A percentile compares a stretch with the other conserved stretches of the same genome.
These are phyloP conservation scores for Sialis lutaria DNA, from an alignment of 2,888 invertebrate species.

Conservation along the genomic window DNA sequence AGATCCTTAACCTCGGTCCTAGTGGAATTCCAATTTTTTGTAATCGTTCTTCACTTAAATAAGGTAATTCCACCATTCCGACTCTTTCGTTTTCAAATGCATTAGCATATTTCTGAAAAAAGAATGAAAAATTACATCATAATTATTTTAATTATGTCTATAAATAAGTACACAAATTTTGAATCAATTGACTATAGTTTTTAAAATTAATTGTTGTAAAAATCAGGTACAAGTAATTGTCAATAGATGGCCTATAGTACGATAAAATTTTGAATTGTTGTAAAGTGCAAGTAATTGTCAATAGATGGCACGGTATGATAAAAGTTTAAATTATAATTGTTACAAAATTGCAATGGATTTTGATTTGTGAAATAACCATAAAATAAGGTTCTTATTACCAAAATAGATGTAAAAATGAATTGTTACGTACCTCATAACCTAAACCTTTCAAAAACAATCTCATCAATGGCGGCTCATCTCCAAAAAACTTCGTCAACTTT, in stretches of 20 bases:
- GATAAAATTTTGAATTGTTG: too few species aligned
- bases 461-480: conserved; percentile 80
- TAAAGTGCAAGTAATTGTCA: too few species aligned
- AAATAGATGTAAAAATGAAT: background rate
- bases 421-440: conserved; percentile 62
- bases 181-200: too few species aligned
- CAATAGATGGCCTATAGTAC: background rate
- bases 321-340: too few species aligned
- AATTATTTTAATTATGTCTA: conserved; percentile 2
- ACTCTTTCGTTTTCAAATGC: conserved; percentile 73
- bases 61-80: conserved; percentile 80
- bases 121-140: conserved; percentile 7
- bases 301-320: too few species aligned
- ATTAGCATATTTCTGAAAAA: conserved; percentile 65
- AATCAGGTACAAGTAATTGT: background rate
- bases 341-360: too few species aligned
- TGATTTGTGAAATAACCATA: too few species aligned
- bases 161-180: too few species aligned
- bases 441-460: conserved; percentile 77
- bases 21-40: conserved; percentile 81
- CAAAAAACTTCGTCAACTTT: conserved; percentile 84
- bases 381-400: too few species aligned
- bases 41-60: conserved; percentile 73
- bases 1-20: conserved; percentile 71
- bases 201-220: background rate